Percentiles rank a stretch among this genome's conserved stretches.
These are phyloP conservation scores for Agonopterix arenella DNA, from an alignment of 2,888 invertebrate genomes.

Conservation along the genomic window DNA sequence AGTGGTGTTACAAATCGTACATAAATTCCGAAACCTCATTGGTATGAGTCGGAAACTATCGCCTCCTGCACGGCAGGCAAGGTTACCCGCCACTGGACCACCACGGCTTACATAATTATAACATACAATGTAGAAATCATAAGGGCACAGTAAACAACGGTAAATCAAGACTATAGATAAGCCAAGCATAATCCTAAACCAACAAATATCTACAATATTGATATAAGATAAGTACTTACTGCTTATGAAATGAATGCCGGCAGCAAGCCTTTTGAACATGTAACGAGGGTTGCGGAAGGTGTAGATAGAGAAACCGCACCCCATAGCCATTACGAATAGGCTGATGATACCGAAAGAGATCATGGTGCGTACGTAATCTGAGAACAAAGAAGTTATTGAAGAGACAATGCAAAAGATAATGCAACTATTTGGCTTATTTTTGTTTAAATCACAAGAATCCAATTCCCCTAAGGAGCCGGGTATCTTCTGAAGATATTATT, in stretches of 20 bases:
- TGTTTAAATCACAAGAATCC: not conserved
- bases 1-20: no score
- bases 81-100: no score
- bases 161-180: not conserved
- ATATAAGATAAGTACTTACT: conserved; percentile 67
- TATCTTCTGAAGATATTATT: not conserved
- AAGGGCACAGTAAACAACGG: not conserved
- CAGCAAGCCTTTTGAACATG: conserved; percentile 92
- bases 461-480: not conserved
- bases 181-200: no score
- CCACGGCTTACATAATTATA: no score
- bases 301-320: conserved; percentile 88
- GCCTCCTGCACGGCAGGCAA: no score
- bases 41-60: no score
- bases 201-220: no score
- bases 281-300: conserved; percentile 90
- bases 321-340: conserved; percentile 87
- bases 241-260: conserved; percentile 89
- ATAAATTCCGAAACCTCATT: no score
- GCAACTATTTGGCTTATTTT: not conserved
- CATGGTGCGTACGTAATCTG: conserved; percentile 90
- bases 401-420: not conserved
- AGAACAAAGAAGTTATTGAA: conserved; percentile 18
- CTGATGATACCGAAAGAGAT: conserved; percentile 91
- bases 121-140: not conserved